These are phyloP conservation scores for Melanogrammus aeglefinus DNA, from an alignment of 2,797 vertebrate genomes.

Conservation along the genomic window DNA sequence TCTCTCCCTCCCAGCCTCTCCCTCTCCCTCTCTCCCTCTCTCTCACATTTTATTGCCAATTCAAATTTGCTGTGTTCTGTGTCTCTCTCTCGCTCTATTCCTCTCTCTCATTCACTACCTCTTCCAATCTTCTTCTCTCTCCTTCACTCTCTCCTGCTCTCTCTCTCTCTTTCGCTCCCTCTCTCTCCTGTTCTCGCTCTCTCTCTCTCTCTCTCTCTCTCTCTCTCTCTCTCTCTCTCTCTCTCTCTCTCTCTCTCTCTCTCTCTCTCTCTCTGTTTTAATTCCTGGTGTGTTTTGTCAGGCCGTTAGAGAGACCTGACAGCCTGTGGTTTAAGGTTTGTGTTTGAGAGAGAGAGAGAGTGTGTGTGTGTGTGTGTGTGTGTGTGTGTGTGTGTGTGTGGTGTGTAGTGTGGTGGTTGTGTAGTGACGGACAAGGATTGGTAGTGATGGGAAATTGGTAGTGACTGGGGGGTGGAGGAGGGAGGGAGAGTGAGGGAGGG, in stretches of 20 bases:
- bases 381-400: background rate
- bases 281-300: background rate
- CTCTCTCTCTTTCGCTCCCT: slow-evolving; percentile 43
- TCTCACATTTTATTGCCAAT: too few species aligned
- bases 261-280: background rate
- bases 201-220: too few species aligned
- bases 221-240: too few species aligned
- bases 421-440: background rate
- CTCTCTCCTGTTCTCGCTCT: background rate
- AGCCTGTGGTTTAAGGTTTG: slow-evolving; percentile 9
- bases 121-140: slow-evolving; percentile 22
- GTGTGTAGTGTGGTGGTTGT: too few species aligned
- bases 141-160: slow-evolving; percentile 39
- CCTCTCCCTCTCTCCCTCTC: background rate
- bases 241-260: background rate
- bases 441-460: background rate
- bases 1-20: too few species aligned
- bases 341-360: too few species aligned
- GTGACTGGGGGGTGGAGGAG: background rate
- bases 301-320: background rate
- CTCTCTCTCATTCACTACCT: slow-evolving; percentile 34
- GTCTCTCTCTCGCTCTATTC: too few species aligned
- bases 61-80: too few species aligned
- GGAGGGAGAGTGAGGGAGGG: too few species aligned
- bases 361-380: too few species aligned